Percentiles rank a stretch among this genome's conserved stretches.
These are phyloP conservation scores for Epirrhoe tristata DNA, from an alignment of 2,888 invertebrate species.

Conservation along the genomic window DNA sequence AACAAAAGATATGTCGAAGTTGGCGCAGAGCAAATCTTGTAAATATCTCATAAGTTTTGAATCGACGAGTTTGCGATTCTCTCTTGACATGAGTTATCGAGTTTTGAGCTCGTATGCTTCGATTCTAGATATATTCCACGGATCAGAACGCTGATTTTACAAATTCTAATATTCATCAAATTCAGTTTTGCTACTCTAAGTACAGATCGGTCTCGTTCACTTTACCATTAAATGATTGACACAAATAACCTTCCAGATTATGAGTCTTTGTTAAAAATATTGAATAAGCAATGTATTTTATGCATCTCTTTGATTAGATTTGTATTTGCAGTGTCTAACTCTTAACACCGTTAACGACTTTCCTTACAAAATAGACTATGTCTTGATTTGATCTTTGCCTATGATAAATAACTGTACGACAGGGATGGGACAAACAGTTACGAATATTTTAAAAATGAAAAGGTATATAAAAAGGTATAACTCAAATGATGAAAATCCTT, in stretches of 20 bases:
- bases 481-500: background rate
- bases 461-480: background rate
- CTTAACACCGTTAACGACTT: slow-evolving; percentile 41
- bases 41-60: slow-evolving; percentile 53
- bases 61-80: slow-evolving; percentile 51
- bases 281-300: slow-evolving; percentile 22
- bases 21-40: slow-evolving; percentile 44
- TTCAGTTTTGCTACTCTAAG: slow-evolving; percentile 21
- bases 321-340: slow-evolving; percentile 36
- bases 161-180: slow-evolving; percentile 39
- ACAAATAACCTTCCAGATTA: no score
- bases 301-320: slow-evolving; percentile 31
- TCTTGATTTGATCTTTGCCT: slow-evolving; percentile 56
- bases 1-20: slow-evolving; percentile 40
- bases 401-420: slow-evolving; percentile 54
- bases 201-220: slow-evolving; percentile 6
- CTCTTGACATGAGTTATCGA: slow-evolving; percentile 53
- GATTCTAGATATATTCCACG: slow-evolving; percentile 44
- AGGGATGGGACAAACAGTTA: slow-evolving; percentile 28
- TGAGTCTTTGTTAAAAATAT: background rate
- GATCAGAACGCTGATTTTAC: slow-evolving; percentile 35
- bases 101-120: slow-evolving; percentile 45
- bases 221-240: no score
- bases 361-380: slow-evolving; percentile 37
- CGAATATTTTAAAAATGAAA: background rate